phyloP scores from a whole-genome alignment of 2,888 invertebrate species.

The Toxonevra muliebris region DNA sequence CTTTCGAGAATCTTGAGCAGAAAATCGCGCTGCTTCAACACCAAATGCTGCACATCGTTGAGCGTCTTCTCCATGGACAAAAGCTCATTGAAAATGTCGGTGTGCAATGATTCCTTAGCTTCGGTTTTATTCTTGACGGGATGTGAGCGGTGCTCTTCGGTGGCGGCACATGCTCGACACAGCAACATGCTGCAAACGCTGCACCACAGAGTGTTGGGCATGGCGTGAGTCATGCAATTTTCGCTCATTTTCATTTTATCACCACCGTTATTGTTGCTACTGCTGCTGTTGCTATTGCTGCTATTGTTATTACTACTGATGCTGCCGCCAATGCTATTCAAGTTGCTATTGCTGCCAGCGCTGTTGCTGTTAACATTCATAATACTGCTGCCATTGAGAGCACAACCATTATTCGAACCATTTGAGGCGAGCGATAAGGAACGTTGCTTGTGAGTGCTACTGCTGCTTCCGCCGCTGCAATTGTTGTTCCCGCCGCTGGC shows the following conservation, averaged over 20 bases:
- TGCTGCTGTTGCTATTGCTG: slow-evolving; percentile 15
- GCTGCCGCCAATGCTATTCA: slow-evolving; percentile 26
- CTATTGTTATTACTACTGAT: slow-evolving; percentile 31
- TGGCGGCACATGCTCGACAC: slow-evolving; percentile 75
- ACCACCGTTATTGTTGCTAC: slow-evolving; percentile 32
- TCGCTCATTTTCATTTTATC: slow-evolving; percentile 59
- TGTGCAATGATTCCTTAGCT: slow-evolving; percentile 73
- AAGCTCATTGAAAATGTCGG: slow-evolving; percentile 74
- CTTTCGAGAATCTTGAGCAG: slow-evolving; percentile 78
- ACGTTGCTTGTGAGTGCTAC: slow-evolving; percentile 37
- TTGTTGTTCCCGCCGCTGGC: not conserved
- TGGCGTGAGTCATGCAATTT: slow-evolving; percentile 77
- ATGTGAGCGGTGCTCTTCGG: slow-evolving; percentile 73
- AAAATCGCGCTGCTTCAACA: slow-evolving; percentile 77
- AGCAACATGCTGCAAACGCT: slow-evolving; percentile 72
- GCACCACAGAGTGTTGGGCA: slow-evolving; percentile 79
- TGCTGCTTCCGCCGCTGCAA: slow-evolving; percentile 1
- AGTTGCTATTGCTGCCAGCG: slow-evolving; percentile 34
- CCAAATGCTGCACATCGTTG: slow-evolving; percentile 75
- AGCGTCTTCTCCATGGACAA: slow-evolving; percentile 75
- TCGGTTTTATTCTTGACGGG: slow-evolving; percentile 75
- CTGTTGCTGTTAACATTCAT: slow-evolving; percentile 25
- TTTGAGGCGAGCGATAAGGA: slow-evolving; percentile 43
- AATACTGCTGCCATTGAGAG: slow-evolving; percentile 32
- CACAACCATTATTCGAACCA: slow-evolving; percentile 36